Evolutionary conservation across 2,888 invertebrate species (phyloP), one percentile per base, ranked within the genome.

Genomic region (Agonopterix arenella): DNA sequence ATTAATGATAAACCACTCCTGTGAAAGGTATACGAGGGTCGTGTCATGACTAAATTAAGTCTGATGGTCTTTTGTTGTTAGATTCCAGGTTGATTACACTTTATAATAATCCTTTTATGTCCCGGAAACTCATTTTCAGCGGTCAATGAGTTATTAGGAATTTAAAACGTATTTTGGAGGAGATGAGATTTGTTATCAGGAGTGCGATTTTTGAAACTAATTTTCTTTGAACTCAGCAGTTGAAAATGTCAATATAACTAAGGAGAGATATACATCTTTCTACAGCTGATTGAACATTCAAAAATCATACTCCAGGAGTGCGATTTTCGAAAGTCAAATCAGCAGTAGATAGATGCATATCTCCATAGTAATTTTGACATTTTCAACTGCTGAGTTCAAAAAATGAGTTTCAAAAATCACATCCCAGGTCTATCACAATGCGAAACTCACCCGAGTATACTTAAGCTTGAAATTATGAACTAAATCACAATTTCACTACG

Each of bases 161-260:
- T 28, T 28, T 28, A 28, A 28, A 1, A 28, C 28, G 28, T 5
- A 28, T 5, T 28, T 28, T 90, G 90, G 90, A 91, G 90, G 84
- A 89, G 88, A 89, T 89, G 90, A 90, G 90, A 90, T 90, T 91
- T 90, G 91, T 91, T 90, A 90, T 90, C 90, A 89, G 90, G 91
- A 90, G 13, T 13, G 13, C 13, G 13, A 90, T 90, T 91, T 13
- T 13, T 13, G 1, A 13, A 13, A 13, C 13, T 13, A 1, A 13
- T 13, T n/a, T n/a, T 13, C 13, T 13, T 13, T 13, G 13, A 13
- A 13, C 13, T 13, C 13, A 13, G 13, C 13, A 13, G 13, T 13
- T 13, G 13, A 13, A 13, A 13, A 13, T 13, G 1, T 13, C 1
- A 2, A 13, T 13, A 13, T 13, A 2, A 13, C 2, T 13, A 13